These are phyloP conservation scores for Phylloscopus whistleri DNA, from an alignment of 2,113 vertebrate species.

Conservation along the genomic window DNA sequence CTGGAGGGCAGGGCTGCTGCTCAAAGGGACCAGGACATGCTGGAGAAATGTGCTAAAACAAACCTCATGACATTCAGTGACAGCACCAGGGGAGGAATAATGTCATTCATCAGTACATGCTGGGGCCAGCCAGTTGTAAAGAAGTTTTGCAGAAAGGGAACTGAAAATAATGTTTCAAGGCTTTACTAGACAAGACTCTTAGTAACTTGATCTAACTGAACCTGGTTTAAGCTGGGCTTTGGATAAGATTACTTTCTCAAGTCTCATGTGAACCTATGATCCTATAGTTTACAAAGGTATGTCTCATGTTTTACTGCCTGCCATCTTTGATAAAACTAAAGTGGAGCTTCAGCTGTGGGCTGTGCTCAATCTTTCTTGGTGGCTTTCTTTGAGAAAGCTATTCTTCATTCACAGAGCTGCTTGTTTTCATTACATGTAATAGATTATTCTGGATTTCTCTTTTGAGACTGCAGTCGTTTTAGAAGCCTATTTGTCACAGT, in stretches of 20 bases:
- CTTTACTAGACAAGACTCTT: neutral
- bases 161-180: neutral
- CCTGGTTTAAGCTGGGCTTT: neutral
- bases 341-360: neutral
- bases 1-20: neutral
- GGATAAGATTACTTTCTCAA: neutral
- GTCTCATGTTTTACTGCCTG: neutral
- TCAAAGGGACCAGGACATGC: neutral
- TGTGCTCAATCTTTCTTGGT: neutral
- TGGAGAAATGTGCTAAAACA: neutral
- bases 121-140: neutral
- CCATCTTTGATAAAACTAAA: neutral
- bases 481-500: neutral
- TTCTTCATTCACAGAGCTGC: neutral
- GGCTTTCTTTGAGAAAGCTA: neutral
- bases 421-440: neutral
- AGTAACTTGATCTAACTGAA: neutral
- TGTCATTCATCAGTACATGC: neutral
- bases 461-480: neutral
- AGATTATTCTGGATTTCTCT: neutral
- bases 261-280: neutral
- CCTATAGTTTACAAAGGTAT: neutral
- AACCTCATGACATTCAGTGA: rapidly evolving
- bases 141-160: neutral
- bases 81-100: rapidly evolving